Base-by-base conservation (phyloP, 2,888 invertebrate species). In the Cacoxenus indagator region DNA sequence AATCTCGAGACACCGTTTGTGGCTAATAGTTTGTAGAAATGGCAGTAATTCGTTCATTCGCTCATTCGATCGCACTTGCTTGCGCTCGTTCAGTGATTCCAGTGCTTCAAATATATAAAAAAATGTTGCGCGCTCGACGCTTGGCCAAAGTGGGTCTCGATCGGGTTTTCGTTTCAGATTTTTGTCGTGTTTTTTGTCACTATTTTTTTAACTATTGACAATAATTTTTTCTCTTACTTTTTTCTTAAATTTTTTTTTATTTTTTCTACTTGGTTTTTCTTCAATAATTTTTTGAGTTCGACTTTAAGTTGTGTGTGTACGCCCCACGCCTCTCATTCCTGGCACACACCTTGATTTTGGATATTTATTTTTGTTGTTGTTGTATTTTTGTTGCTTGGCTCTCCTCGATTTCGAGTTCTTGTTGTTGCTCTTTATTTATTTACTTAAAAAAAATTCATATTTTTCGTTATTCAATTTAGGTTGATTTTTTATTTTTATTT, bases 281-380 rank as follows among this genome's bases (percentile, higher is more conserved):
- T 54, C 54, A 24, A 17, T 48, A 48, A n/a, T 8, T 48, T 22
- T 48, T 8, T 14, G 4, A 11, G 37, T 14, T 5, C 17, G 48
- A 17, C 2, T 19, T 17, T 19, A 48, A n/a, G 1, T 55, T 55
- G 55, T 1, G n/a, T 29, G 57, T 5, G 24, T 22, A 24, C 54
- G 37, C 37, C 37, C 37, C 37, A 37, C 37, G 37, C 37, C 37
- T 37, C 37, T 37, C 26, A 19, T 29, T 46, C 48, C 27, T n/a
- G 46, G n/a, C 48, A 48, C 64, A 64, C 64, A 76, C 78, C 81
- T 75, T 78, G 74, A 73, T 79, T 78, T 78, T 77, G 75, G 72
- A 76, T 73, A 71, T 74, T 70, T 37, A 11, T 37, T 37, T 37
- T 37, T 48, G 9, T 54, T 75, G 65, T 73, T 76, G 74, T 74